Evolutionary conservation across 2,797 vertebrate species (phyloP), one percentile per base, ranked within the genome.

Genomic region (Epinephelus malabaricus): DNA sequence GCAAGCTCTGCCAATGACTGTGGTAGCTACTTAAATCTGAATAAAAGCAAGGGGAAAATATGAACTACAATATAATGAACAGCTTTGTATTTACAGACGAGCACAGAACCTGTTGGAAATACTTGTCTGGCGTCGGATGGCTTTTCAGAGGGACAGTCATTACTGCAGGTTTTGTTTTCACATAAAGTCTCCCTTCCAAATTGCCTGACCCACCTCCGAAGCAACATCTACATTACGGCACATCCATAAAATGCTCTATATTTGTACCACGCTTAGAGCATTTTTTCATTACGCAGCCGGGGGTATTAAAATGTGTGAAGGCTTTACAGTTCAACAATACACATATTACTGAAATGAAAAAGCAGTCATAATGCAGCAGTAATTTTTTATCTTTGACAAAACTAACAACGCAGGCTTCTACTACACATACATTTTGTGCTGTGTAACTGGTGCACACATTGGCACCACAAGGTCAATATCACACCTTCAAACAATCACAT

Each of bases 11-110:
- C 50, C 58, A 65, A 17, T 59, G 54, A 79, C 53, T 45, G n/a
- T 7, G 12, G 40, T 30, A 63, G 49, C 63, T 38, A 43, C 63
- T 77, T 77, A 27, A 54, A 73, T 63, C 56, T 45, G 15, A 77
- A 79, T 15, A 75, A 25, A 78, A 45, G 51, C 40, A 47, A 49
- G 17, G n/a, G 30, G 40, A 21, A n/a, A 51, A 8, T 71, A n/a
- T 49, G n/a, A 14, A 40, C 13, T 65, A n/a, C 2, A 23, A 12
- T n/a, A 3, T 43, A 18, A 78, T 60, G 55, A 69, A 81, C 18
- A 45, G 45, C 21, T 76, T 45, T 50, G n/a, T 49, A 30, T 75
- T 64, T 65, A 64, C 34, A 60, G 18, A 38, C 2, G 14, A 50
- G 45, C 8, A 23, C 7, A 18, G 40, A 62, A 23, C 25, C 30